These are phyloP conservation scores for Plagodis dolabraria DNA, from an alignment of 2,888 invertebrate genomes.

Conservation along the genomic window DNA sequence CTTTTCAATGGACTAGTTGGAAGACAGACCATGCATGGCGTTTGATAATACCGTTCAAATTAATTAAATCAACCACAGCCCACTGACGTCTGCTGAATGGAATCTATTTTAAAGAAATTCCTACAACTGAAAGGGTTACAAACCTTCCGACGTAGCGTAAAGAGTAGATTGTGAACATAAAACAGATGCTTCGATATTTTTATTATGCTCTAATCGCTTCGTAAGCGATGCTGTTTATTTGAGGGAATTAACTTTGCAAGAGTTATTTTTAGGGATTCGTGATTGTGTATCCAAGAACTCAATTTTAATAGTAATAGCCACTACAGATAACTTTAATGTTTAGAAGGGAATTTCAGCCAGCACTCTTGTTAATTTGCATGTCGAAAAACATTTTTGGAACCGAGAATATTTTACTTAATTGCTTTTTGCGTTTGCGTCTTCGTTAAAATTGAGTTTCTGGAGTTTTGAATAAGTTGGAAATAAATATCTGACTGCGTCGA, in stretches of 20 bases:
- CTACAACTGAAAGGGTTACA: constrained; percentile 26
- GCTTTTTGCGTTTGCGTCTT: too few relatives aligned
- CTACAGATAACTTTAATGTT: constrained; percentile 4
- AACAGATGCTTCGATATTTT: constrained; percentile 63
- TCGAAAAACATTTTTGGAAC: too few relatives aligned
- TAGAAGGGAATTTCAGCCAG: too few relatives aligned
- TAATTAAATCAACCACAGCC: constrained; percentile 1
- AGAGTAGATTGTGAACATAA: constrained; percentile 44
- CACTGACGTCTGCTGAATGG: constrained; percentile 1
- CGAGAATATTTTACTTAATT: too few relatives aligned
- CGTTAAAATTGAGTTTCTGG: too few relatives aligned
- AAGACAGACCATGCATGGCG: too few relatives aligned
- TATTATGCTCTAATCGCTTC: constrained; percentile 60
- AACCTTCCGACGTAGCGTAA: constrained; percentile 43
- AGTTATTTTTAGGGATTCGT: constrained; percentile 11
- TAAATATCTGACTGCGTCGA: too few relatives aligned
- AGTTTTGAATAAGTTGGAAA: too few relatives aligned
- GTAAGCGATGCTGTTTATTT: constrained; percentile 42
- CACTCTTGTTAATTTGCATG: too few relatives aligned
- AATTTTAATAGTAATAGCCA: background rate
- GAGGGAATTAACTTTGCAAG: constrained; percentile 20
- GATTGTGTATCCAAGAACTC: constrained; percentile 7
- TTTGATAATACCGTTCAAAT: background rate
- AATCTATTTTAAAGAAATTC: constrained; percentile 33
- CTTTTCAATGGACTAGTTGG: too few relatives aligned